Evolutionary conservation across 2,888 invertebrate genomes (phyloP).

Genomic region (Pammene aurita): DNA sequence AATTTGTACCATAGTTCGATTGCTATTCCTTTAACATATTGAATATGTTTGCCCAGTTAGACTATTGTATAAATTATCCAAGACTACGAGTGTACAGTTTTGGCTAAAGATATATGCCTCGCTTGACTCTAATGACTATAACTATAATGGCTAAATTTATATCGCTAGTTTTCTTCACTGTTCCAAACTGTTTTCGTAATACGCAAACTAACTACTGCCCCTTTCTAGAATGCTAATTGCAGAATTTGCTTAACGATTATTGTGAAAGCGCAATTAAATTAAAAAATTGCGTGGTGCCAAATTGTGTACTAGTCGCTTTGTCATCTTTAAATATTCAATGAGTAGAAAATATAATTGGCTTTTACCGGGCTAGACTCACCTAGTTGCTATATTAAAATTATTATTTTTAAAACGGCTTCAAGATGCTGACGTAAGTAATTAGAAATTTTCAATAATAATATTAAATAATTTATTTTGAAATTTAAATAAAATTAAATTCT

Average conservation of each 20-base stretch:
- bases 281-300: constrained; percentile 22
- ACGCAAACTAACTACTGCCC: constrained; percentile 20
- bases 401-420: neutral
- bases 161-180: constrained; percentile 10
- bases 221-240: constrained; percentile 39
- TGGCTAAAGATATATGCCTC: neutral
- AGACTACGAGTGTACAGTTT: neutral
- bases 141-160: neutral
- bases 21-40: neutral
- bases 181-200: constrained; percentile 39
- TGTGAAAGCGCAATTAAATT: constrained; percentile 35
- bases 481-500: too few relatives aligned
- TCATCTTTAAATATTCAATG: constrained; percentile 19
- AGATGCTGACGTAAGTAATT: too few relatives aligned
- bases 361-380: constrained; percentile 10
- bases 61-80: constrained; percentile 6
- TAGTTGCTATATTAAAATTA: neutral
- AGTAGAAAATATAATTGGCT: constrained; percentile 18
- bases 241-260: constrained; percentile 19
- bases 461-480: too few relatives aligned
- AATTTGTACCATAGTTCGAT: too few relatives aligned
- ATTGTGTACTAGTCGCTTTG: constrained; percentile 17
- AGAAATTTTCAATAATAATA: too few relatives aligned
- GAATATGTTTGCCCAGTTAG: too few relatives aligned
- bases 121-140: neutral